phyloP scores from a whole-genome alignment of 2,888 invertebrate genomes.

The Cerastis rubricosa region DNA sequence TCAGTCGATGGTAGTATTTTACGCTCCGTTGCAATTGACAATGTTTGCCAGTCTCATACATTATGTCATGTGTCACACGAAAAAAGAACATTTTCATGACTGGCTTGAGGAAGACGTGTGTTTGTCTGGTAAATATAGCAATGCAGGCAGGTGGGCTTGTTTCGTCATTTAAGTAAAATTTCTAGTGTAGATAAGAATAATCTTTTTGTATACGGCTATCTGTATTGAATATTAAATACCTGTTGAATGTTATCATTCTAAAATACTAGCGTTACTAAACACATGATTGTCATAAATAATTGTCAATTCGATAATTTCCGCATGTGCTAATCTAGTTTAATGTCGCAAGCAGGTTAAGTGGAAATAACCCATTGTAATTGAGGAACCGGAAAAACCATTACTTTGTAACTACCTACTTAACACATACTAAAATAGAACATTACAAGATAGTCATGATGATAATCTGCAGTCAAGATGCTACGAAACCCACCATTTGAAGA shows the following conservation, averaged over 20 bases:
- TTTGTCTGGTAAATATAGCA: conserved; percentile 67
- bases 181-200: conserved; percentile 24
- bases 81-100: conserved; percentile 71
- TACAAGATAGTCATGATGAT: conserved; percentile 13
- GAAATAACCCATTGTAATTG: conserved; percentile 52
- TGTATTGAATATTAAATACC: conserved; percentile 20
- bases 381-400: conserved; percentile 39
- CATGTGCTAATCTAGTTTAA: conserved; percentile 40
- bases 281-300: conserved; percentile 19
- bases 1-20: conserved; percentile 35
- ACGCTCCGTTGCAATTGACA: conserved; percentile 60
- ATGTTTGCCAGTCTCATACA: conserved; percentile 67
- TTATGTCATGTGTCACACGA: conserved; percentile 71
- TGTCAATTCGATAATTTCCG: conserved; percentile 21
- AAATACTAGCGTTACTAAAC: conserved; percentile 43
- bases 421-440: conserved; percentile 22
- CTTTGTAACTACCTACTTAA: conserved; percentile 22
- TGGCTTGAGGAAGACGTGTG: conserved; percentile 66
- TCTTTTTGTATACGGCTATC: conserved; percentile 11
- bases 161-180: too few species aligned
- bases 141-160: conserved; percentile 70
- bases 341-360: conserved; percentile 37
- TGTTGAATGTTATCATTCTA: conserved; percentile 10
- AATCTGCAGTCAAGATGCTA: not conserved
- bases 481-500: not conserved